Conservation (phyloP, 2,888 invertebrate genomes). For the Amiota minor region DNA sequence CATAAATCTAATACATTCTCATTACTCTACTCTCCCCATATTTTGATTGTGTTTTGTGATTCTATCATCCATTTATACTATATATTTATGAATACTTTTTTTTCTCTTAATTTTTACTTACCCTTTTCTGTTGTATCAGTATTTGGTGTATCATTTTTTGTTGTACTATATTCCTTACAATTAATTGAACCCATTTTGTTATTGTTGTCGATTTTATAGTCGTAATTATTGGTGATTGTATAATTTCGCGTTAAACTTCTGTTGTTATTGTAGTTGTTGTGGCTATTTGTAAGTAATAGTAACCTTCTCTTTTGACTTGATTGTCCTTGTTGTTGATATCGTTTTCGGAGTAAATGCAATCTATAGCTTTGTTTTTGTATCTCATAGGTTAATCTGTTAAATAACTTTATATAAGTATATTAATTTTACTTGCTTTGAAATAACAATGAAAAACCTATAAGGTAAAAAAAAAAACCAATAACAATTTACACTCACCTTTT, state of each 20-base stretch:
- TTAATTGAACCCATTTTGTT: slow-evolving; percentile 68
- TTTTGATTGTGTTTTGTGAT: background rate
- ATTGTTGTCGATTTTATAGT: slow-evolving; percentile 22
- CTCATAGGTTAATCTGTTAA: background rate
- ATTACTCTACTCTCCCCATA: no score
- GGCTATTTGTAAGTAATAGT: background rate
- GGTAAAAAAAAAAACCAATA: slow-evolving; percentile 40
- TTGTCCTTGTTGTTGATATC: background rate
- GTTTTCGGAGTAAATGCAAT: background rate
- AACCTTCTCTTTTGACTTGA: background rate
- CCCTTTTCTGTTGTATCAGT: slow-evolving; percentile 53
- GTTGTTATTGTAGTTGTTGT: background rate
- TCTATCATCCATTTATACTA: no score
- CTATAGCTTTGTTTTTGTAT: background rate
- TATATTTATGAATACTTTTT: no score
- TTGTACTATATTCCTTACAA: slow-evolving; percentile 71
- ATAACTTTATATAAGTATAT: background rate
- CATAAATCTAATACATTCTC: no score
- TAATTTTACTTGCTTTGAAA: background rate
- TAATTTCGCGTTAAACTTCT: background rate
- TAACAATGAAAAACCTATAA: slow-evolving; percentile 25
- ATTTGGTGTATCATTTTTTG: slow-evolving; percentile 59
- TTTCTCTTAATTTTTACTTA: background rate
- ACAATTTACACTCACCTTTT: slow-evolving; percentile 35
- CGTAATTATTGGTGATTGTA: background rate